A percentile compares a stretch with the other conserved stretches of the same genome.
These are phyloP conservation scores for Neotoxoptera formosana DNA, from an alignment of 1,140 invertebrate genomes.

Conservation along the genomic window DNA sequence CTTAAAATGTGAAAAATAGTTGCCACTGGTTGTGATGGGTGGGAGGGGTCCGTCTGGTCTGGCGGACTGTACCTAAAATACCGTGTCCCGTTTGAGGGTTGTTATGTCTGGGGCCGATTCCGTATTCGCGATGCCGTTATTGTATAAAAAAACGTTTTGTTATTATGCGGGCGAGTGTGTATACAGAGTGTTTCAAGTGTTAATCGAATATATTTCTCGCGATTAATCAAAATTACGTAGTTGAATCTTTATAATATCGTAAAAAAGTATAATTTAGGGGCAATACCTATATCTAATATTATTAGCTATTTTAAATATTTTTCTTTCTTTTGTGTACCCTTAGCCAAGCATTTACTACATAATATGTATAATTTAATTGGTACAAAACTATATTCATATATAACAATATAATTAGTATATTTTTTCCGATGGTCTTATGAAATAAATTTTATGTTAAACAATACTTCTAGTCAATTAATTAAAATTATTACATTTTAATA, in stretches of 20 bases:
- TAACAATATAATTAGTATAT: background rate
- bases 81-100: constrained; percentile 56
- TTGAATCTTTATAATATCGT: background rate
- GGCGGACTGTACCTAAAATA: constrained; percentile 45
- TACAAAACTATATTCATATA: background rate
- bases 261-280: background rate
- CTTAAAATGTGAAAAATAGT: constrained; percentile 56
- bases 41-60: constrained; percentile 47
- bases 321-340: background rate
- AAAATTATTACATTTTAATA: background rate
- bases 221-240: background rate
- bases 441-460: background rate
- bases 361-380: background rate
- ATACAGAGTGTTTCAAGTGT: constrained; percentile 41
- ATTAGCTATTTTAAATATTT: background rate
- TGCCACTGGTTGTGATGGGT: constrained; percentile 26
- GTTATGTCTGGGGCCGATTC: constrained; percentile 51
- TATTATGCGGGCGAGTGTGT: constrained; percentile 4
- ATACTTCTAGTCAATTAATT: background rate
- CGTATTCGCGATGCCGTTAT: constrained; percentile 57
- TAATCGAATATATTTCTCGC: background rate
- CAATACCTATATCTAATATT: background rate
- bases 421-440: background rate
- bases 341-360: background rate
- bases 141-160: constrained; percentile 37